These are phyloP conservation scores for Conus ventricosus DNA, from an alignment of 1,140 invertebrate genomes.

Conservation along the genomic window DNA sequence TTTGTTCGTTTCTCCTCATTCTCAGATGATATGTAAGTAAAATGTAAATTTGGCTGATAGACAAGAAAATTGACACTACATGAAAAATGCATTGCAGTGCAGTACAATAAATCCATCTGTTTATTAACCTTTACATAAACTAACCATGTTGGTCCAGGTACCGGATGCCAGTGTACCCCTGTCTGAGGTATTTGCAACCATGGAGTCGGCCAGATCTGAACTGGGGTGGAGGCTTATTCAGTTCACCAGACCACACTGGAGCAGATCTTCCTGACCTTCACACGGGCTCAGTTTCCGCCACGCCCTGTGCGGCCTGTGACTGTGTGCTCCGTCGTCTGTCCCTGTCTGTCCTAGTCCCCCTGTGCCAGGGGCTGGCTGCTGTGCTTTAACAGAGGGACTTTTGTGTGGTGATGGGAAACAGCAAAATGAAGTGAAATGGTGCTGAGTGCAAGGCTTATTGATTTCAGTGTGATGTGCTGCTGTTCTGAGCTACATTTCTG, in stretches of 20 bases:
- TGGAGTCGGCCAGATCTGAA: slow-evolving; percentile 77
- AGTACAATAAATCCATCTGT: neutral
- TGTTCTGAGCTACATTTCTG: neutral
- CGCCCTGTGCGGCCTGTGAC: slow-evolving; percentile 32
- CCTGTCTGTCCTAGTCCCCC: neutral
- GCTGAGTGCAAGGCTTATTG: neutral
- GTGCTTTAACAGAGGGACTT: neutral
- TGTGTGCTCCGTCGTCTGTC: slow-evolving; percentile 1
- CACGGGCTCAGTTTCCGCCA: slow-evolving; percentile 72
- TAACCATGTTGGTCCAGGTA: neutral
- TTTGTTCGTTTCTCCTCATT: too few species aligned
- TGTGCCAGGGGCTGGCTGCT: neutral
- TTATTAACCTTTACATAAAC: neutral
- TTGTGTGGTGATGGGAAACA: neutral
- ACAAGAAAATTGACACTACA: too few species aligned
- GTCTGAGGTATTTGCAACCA: slow-evolving; percentile 80
- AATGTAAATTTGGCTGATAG: too few species aligned
- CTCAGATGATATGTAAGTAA: too few species aligned
- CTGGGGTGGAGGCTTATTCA: slow-evolving; percentile 83
- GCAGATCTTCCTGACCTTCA: slow-evolving; percentile 80
- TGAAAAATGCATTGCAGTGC: too few species aligned
- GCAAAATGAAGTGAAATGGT: neutral
- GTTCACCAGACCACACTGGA: slow-evolving; percentile 86
- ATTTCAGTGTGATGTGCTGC: neutral
- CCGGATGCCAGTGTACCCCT: slow-evolving; percentile 75